Evolutionary conservation across 2,113 vertebrate species (phyloP).

Genomic region (Colossoma macropomum): DNA sequence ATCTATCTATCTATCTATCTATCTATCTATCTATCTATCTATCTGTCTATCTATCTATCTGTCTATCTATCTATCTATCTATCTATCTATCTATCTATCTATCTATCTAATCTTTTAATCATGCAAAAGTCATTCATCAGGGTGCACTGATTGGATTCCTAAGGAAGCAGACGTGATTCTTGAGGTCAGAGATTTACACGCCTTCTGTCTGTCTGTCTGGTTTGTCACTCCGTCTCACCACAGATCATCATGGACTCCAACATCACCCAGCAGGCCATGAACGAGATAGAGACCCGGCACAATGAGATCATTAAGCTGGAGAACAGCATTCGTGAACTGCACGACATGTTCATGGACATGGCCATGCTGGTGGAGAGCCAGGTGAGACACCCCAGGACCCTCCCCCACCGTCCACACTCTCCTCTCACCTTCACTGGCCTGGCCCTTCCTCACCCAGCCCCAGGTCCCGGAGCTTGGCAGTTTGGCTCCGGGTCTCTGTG

Average conservation of each 20-base stretch:
- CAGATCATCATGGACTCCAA: conserved; percentile 97
- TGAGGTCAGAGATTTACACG: neutral
- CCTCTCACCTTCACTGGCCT: conserved; percentile 6
- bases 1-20: neutral
- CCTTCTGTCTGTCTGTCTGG: neutral
- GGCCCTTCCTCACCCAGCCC: neutral
- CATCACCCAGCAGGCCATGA: conserved; percentile 94
- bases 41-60: too few species aligned
- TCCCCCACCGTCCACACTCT: neutral
- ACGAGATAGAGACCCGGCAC: conserved; percentile 94
- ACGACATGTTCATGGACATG: conserved; percentile 99
- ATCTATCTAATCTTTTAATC: neutral
- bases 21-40: too few species aligned
- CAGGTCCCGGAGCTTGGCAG: neutral
- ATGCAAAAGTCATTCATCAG: too few species aligned
- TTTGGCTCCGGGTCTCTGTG: neutral
- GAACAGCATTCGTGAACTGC: conserved; percentile 95
- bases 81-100: neutral
- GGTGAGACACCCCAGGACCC: conserved; percentile 73
- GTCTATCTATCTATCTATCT: neutral
- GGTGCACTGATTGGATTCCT: too few species aligned
- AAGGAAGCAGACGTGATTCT: too few species aligned
- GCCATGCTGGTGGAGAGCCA: conserved; percentile 98
- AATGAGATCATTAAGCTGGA: conserved; percentile 97
- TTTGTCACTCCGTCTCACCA: neutral